These are phyloP conservation scores for Metacarcinus magister DNA, from an alignment of 2,888 invertebrate genomes.

Conservation along the genomic window DNA sequence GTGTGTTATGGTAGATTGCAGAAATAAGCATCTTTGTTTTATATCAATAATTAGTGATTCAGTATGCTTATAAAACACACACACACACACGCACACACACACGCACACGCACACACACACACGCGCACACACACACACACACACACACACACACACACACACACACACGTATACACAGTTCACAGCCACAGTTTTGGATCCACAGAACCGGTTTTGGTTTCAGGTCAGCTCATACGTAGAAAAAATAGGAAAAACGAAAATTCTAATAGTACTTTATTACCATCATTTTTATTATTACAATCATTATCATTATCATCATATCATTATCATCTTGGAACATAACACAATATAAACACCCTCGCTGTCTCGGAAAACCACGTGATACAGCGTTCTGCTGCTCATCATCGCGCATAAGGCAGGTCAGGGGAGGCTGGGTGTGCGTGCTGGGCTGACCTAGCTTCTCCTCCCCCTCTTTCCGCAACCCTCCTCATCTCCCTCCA, in stretches of 20 bases:
- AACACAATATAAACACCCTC: not conserved
- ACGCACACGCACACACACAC: too few relatives aligned
- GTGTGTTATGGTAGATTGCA: not conserved
- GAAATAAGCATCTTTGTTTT: too few relatives aligned
- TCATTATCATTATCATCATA: not conserved
- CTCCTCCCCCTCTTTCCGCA: not conserved
- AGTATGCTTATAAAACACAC: too few relatives aligned
- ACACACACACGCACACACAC: too few relatives aligned
- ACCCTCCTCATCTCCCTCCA: not conserved
- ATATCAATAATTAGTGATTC: too few relatives aligned
- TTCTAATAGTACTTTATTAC: not conserved
- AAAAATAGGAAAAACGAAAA: too few relatives aligned
- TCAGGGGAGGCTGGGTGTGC: not conserved
- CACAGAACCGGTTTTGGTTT: too few relatives aligned
- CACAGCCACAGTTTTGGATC: too few relatives aligned
- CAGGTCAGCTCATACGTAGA: too few relatives aligned
- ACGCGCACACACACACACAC: too few relatives aligned
- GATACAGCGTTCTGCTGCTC: not conserved
- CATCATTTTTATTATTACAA: not conserved
- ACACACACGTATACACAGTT: too few relatives aligned
- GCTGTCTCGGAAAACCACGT: not conserved
- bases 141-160: too few relatives aligned
- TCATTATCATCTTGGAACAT: not conserved
- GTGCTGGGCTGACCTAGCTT: not conserved
- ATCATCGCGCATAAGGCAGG: constrained; percentile 12